Evolutionary conservation across 2,888 invertebrate genomes (phyloP).

Genomic region (Campopleginae sp.): DNA sequence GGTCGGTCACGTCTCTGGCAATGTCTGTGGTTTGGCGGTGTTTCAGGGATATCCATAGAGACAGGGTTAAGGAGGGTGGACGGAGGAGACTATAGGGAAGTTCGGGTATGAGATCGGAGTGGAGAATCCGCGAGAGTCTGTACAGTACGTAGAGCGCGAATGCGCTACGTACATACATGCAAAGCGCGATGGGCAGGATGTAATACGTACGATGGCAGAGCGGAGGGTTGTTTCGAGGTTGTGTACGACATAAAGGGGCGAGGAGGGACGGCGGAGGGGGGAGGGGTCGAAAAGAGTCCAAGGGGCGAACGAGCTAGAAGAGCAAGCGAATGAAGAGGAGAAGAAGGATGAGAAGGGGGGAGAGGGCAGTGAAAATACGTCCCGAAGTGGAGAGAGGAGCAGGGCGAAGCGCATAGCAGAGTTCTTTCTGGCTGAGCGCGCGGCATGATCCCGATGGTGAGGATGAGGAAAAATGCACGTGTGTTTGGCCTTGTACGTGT

Average conservation of each 20-base stretch:
- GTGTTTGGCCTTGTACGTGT: not conserved
- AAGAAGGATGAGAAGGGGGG: slow-evolving; percentile 62
- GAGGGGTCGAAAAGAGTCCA: slow-evolving; percentile 53
- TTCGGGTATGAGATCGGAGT: slow-evolving; percentile 26
- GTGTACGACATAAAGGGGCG: slow-evolving; percentile 54
- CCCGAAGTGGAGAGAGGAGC: slow-evolving; percentile 3
- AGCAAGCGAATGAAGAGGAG: slow-evolving; percentile 53
- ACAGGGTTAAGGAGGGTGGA: slow-evolving; percentile 53
- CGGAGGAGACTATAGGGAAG: not conserved
- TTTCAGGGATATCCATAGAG: slow-evolving; percentile 74
- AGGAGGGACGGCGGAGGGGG: slow-evolving; percentile 32
- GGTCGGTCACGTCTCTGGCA: slow-evolving; percentile 72
- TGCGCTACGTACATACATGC: slow-evolving; percentile 42
- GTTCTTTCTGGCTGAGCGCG: slow-evolving; percentile 51
- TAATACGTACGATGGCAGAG: slow-evolving; percentile 42
- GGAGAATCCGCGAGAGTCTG: slow-evolving; percentile 45
- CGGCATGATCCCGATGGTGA: slow-evolving; percentile 56
- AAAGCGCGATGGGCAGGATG: slow-evolving; percentile 35
- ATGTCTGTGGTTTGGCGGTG: slow-evolving; percentile 81
- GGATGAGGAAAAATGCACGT: slow-evolving; percentile 49
- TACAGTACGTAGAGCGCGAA: slow-evolving; percentile 29
- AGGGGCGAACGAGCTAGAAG: slow-evolving; percentile 55
- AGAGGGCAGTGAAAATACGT: slow-evolving; percentile 45
- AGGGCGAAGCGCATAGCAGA: slow-evolving; percentile 51
- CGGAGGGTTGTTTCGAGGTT: slow-evolving; percentile 57